Conservation (phyloP, 2,113 vertebrate species). For the Maccullochella peelii region DNA sequence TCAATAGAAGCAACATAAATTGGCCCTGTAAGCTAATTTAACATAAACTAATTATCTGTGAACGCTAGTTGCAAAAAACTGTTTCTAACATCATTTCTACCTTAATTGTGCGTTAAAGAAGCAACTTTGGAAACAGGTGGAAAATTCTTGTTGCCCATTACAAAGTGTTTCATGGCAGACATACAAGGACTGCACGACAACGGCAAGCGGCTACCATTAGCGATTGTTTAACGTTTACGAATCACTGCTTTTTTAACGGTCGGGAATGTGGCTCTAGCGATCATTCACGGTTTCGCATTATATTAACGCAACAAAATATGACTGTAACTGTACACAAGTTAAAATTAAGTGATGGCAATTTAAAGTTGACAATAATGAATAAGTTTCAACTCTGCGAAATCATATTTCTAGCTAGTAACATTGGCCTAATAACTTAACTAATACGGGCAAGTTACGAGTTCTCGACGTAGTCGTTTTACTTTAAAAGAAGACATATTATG, state of each 20-base stretch:
- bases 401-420: background rate
- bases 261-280: background rate
- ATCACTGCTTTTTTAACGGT: background rate
- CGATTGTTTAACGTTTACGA: background rate
- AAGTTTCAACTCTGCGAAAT: background rate
- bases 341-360: background rate
- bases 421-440: background rate
- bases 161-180: constrained; percentile 22
- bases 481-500: fast-evolving
- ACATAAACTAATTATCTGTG: background rate
- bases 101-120: too few species aligned
- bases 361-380: background rate
- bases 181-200: background rate
- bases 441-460: fast-evolving
- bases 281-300: fast-evolving
- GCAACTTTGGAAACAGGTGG: background rate
- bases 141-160: background rate
- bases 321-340: background rate
- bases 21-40: background rate
- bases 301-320: background rate
- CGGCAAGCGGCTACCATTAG: constrained; percentile 1
- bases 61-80: background rate
- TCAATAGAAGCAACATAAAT: background rate
- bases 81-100: background rate
- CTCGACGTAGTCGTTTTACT: background rate